Conservation (phyloP, 2,888 invertebrate species). For the Xestoiulus laeticollis region DNA sequence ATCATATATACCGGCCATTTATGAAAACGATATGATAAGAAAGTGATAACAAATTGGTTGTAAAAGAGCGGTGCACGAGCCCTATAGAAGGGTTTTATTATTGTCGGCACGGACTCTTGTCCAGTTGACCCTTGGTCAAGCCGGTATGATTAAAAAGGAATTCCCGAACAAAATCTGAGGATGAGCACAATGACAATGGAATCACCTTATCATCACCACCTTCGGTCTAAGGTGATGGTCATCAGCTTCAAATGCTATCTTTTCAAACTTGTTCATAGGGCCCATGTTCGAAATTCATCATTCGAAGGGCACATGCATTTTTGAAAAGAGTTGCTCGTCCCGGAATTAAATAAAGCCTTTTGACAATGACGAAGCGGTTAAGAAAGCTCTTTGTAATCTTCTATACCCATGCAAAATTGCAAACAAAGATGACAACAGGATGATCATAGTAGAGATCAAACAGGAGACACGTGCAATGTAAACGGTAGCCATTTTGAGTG, state of each 20-base stretch:
- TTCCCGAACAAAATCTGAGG: background rate
- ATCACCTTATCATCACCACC: background rate
- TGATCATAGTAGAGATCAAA: background rate
- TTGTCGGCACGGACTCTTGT: constrained; percentile 15
- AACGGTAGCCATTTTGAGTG: background rate
- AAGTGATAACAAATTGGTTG: background rate
- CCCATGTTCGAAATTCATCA: background rate
- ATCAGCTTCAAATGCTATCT: background rate
- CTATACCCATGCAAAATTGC: constrained; percentile 6
- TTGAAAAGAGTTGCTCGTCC: constrained; percentile 6
- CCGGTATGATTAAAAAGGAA: constrained; percentile 5
- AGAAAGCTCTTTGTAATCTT: constrained; percentile 16
- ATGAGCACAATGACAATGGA: background rate
- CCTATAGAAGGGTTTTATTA: background rate
- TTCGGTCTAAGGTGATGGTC: background rate
- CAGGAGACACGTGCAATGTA: background rate
- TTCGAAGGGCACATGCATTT: background rate
- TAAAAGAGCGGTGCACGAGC: background rate
- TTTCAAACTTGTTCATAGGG: background rate
- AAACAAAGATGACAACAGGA: constrained; percentile 24
- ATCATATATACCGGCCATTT: background rate
- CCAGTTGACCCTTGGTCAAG: background rate
- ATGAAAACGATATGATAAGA: background rate
- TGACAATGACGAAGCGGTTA: constrained; percentile 37
- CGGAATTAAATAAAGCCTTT: background rate